Evolutionary conservation across 35 echinoderm and acorn worm species (phyloP), one percentile per base, ranked within the genome.

Genomic region (Heliocidaris erythrogramma): DNA sequence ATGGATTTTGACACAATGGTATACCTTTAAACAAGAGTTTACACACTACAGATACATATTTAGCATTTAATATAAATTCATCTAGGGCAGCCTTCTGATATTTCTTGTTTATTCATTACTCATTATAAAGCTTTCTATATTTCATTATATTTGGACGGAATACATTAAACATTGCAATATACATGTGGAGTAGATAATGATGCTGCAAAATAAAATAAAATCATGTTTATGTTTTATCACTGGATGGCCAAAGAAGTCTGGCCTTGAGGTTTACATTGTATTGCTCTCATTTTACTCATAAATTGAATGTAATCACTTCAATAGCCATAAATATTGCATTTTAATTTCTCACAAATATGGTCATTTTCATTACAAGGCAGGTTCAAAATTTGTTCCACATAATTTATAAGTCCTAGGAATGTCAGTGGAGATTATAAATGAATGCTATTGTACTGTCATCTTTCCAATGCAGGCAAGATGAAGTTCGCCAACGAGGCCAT

Each of bases 401-500:
- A 5, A 78, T 78, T 78, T 0, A 27, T 27, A 2, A 78, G 7
- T 27, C 65, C n/a, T 21, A 78, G 35, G 35, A 42, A 42, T n/a
- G 52, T 56, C 13, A 13, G 11, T 56, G 52, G 14, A 56, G 52
- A 56, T 56, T 12, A 2, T 56, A 42, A 42, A 42, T 42, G 7
- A 56, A 13, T 12, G 52, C 9, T 86, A 12, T 29, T 21, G 6
- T 86, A 12, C 13, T 30, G n/a, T 24, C 21, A 30, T 32, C 31
- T 86, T 86, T 32, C 2, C 87, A 47, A 0, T 32, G 9, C 88
- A 99, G 98, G 98, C 59, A 94, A 97, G 30, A 97, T 99, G 95
- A 95, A 97, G 90, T 99, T 99, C 94, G 96, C 98, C 30, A 95
- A 95, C 85, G 94, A 97, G 65, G 59, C 94, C 10, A 91, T 96